Evolutionary conservation across 2,797 vertebrate species (phyloP), one percentile per base, ranked within the genome.

Genomic region (Cossypha dichroa): DNA sequence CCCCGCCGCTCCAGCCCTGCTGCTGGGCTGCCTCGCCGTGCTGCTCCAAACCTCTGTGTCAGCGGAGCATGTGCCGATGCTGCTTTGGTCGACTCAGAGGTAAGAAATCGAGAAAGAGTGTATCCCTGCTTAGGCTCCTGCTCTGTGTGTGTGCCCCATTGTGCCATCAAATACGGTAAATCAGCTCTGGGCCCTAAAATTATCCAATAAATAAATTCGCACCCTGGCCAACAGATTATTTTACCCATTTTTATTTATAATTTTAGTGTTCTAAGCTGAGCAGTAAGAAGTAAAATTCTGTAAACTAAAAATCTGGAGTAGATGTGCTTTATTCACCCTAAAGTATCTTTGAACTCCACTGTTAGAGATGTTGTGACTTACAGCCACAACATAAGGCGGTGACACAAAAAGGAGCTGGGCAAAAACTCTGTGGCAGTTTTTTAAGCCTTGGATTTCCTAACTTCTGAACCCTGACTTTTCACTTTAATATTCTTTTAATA

Each of bases 61-160:
- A 3, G 34, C 15, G 36, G 28, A 67, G 4, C 97, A 97, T 23
- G 95, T 95, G 54, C 95, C 97, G 0, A 59, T 96, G 85, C 95
- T 96, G 73, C 56, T 97, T 8, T 98, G 95, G 97, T 97, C 97
- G 63, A 95, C 96, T 23, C 52, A 67, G 60, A 93, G 97, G 97
- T 97, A 93, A 96, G 96, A 43, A 54, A 86, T 33, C 5, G 19
- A 9, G 1, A 9, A 1, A 7, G 29, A 77, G n/a, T 2, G 15
- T 58, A 5, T 19, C 60, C 43, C 45, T 74, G 49, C 36, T 38
- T 38, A 38, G 36, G 36, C 36, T 38, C 36, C 36, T 38, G 36
- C 36, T 38, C 12, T 9, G 36, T 8, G 19, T 23, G 52, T n/a
- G 31, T 6, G 31, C 6, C 11, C 58, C 11, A 2, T 1, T 14